Base-by-base conservation (phyloP, 1,140 invertebrate species). In the Batillaria attramentaria region DNA sequence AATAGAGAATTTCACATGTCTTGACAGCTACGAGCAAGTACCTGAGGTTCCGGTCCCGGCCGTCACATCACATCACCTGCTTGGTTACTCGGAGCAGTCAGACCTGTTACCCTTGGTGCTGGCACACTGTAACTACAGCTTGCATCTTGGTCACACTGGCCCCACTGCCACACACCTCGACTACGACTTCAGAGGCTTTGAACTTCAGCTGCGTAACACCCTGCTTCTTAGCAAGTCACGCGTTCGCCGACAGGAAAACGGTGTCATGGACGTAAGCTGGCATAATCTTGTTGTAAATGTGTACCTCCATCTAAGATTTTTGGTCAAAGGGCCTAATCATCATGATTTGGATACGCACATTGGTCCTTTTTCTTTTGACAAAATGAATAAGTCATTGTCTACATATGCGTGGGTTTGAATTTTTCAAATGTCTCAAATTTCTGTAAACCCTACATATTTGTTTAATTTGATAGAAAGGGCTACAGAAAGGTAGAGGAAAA, bases 51-150 rank as follows among this genome's bases (percentile, higher is more conserved):
- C 70, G 20, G 62, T 83, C 28, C 76, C 54, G 6, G 77, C 80
- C 5, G n/a, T 84, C 16, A 84, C 75, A 16, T 16, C 72, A 31
- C 74, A 84, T 18, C 85, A 88, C 69, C 81, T 88, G 39, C 81
- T 88, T 16, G 77, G 78, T 57, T 87, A 84, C 78, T 79, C 87
- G 42, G 83, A 83, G 39, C 83, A 86, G 16, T 69, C 76, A 65
- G 87, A 88, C 77, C 75, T 88, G 31, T 77, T 86, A 33, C 85
- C 86, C 18, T 42, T 88, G 46, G 79, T 88, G 13, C 81, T 88
- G 5, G 79, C 84, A 20, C 83, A 86, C 75, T 87, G 85, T 65
- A 83, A 85, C 72, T 87, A 87, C 73, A 85, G 85, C 10, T 84
- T 88, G 54, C 31, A 84, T 42, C 72, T 86, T 2, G 84, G 83